Evolutionary conservation across 2,888 invertebrate genomes (phyloP).

Genomic region (Ditula angustiorana): DNA sequence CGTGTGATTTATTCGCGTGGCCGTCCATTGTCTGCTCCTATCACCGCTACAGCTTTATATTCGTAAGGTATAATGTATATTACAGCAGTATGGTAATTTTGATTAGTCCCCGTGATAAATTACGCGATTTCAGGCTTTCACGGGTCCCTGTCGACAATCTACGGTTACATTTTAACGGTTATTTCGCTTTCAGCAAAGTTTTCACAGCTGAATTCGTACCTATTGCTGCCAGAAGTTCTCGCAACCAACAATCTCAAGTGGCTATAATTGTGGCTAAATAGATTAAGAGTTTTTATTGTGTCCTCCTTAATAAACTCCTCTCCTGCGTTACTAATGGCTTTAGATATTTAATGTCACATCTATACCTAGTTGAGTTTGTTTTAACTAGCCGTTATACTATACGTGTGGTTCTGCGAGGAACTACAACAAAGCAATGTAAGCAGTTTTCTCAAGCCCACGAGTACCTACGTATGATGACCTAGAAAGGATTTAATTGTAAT

Average conservation of each 20-base stretch:
- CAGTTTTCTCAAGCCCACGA: constrained; percentile 28
- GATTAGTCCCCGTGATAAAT: constrained; percentile 57
- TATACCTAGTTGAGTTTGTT: not conserved
- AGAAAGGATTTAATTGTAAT: constrained; percentile 37
- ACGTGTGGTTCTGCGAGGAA: constrained; percentile 9
- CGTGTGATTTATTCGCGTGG: constrained; percentile 65
- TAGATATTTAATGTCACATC: not conserved
- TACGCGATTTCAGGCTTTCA: constrained; percentile 58
- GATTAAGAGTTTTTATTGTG: constrained; percentile 16
- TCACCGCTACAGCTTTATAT: constrained; percentile 43
- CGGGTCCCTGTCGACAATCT: constrained; percentile 43
- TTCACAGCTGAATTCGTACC: constrained; percentile 32
- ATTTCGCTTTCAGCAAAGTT: constrained; percentile 41
- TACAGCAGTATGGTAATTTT: constrained; percentile 53
- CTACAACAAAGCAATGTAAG: constrained; percentile 15
- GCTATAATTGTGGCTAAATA: constrained; percentile 24
- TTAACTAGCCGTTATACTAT: not conserved
- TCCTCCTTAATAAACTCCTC: not conserved
- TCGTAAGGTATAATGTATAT: constrained; percentile 58
- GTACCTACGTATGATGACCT: constrained; percentile 22
- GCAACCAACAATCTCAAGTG: constrained; percentile 29
- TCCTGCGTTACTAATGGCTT: not conserved
- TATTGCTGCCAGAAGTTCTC: constrained; percentile 19
- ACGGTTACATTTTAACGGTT: constrained; percentile 50
- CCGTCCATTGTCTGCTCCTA: constrained; percentile 67